A percentile compares a stretch with the other conserved stretches of the same genome.
These are phyloP conservation scores for Plusia festucae DNA, from an alignment of 2,888 invertebrate species.

Conservation along the genomic window DNA sequence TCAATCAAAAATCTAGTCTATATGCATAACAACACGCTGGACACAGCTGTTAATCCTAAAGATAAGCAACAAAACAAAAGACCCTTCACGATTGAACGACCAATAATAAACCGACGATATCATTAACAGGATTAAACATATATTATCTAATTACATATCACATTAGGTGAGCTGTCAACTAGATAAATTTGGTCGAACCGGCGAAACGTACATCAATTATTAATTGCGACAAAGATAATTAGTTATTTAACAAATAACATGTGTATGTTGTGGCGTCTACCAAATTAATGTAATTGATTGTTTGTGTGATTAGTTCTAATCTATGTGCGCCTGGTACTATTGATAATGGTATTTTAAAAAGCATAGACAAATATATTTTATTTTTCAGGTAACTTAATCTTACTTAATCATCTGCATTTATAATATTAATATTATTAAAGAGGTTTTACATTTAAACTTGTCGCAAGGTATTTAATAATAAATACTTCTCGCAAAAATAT, in stretches of 20 bases:
- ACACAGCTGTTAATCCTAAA: not conserved
- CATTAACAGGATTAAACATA: slow-evolving; percentile 46
- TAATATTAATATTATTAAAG: too few relatives aligned
- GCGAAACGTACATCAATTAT: slow-evolving; percentile 54
- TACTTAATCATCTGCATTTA: too few relatives aligned
- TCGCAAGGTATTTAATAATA: too few relatives aligned
- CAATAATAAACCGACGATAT: slow-evolving; percentile 24
- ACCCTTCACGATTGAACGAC: not conserved
- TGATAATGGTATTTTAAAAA: not conserved
- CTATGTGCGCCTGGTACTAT: slow-evolving; percentile 9
- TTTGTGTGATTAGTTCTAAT: slow-evolving; percentile 21
- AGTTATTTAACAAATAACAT: slow-evolving; percentile 48
- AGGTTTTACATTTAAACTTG: too few relatives aligned
- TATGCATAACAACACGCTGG: not conserved
- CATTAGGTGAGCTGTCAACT: slow-evolving; percentile 52
- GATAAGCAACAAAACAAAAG: not conserved
- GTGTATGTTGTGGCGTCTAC: slow-evolving; percentile 27
- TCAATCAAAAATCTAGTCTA: not conserved
- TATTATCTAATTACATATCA: slow-evolving; percentile 47
- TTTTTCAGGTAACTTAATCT: too few relatives aligned
- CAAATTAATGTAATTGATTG: slow-evolving; percentile 44
- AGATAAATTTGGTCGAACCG: slow-evolving; percentile 42
- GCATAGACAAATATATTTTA: too few relatives aligned
- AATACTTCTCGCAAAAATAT: too few relatives aligned
- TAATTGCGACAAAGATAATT: slow-evolving; percentile 53